phyloP scores from a whole-genome alignment of 2,888 invertebrate genomes.

The Leucoptera coffeella region DNA sequence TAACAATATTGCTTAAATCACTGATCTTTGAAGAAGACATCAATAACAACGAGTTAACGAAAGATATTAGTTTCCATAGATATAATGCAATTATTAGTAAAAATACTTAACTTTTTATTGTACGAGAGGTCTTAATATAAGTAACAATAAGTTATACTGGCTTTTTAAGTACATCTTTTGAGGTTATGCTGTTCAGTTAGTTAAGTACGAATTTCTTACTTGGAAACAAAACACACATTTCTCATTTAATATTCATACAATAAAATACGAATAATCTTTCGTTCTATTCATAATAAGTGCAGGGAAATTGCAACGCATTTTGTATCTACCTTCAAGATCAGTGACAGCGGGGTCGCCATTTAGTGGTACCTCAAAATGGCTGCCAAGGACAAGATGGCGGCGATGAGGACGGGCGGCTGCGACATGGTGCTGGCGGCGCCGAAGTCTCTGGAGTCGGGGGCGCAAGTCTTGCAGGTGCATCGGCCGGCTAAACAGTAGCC shows the following conservation, averaged over 20 bases:
- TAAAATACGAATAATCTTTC: background rate
- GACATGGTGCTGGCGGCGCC: conserved; percentile 19
- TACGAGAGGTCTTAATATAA: too few relatives aligned
- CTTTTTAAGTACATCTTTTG: too few relatives aligned
- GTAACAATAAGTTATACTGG: too few relatives aligned
- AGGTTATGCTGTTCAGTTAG: too few relatives aligned
- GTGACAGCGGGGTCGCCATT: background rate
- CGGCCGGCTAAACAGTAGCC: conserved; percentile 35
- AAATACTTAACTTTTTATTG: too few relatives aligned
- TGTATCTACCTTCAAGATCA: background rate
- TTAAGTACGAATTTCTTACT: too few relatives aligned
- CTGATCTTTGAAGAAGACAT: too few relatives aligned
- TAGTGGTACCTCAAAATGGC: conserved; percentile 23
- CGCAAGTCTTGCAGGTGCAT: conserved; percentile 39
- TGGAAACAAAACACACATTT: background rate
- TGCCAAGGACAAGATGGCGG: conserved; percentile 13
- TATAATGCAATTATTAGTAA: too few relatives aligned
- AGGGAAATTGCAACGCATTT: background rate
- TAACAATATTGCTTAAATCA: too few relatives aligned
- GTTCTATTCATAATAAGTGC: background rate
- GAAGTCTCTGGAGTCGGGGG: conserved; percentile 32
- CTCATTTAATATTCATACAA: background rate
- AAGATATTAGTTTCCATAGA: too few relatives aligned
- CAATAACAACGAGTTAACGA: too few relatives aligned
- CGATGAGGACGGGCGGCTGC: conserved; percentile 12